Evolutionary conservation across 2,888 invertebrate species (phyloP), one percentile per base, ranked within the genome.

Genomic region (Drosophila paucipuncta): DNA sequence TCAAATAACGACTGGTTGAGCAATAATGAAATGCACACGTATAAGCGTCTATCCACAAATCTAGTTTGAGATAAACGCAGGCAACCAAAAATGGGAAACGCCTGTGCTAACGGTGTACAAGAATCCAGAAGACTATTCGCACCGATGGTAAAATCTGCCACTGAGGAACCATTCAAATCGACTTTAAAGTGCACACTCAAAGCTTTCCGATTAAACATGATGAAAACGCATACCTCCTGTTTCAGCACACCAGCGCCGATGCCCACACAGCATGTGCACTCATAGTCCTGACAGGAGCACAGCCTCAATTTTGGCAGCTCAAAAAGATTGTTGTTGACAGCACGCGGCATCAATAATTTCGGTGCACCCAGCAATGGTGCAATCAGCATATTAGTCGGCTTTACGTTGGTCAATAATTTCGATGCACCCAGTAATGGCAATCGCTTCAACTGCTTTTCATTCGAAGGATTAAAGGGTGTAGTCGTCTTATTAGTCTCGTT

Each of bases 191-290:
- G 47, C 1, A 89, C 58, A 6, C 75, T 73, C 4, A 82, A 28
- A 0, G 76, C 59, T 0, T 47, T 31, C 9, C 64, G 41, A 39
- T 68, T 77, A 55, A 74, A 81, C 1, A 66, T 60, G 4, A 90
- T 55, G 13, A 59, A 10, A 5, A 76, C 53, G 28, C 90, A 90
- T 0, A 89, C 33, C 10, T 61, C 67, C 28, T 87, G 77, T 28
- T 75, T 76, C 10, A 74, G n/a, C 10, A 47, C 30, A 1, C 79
- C 79, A 6, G 89, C 55, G 0, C 71, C 73, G 6, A 90, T 6
- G 11, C 87, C 89, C 63, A 89, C 13, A 47, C 91, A 90, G 66
- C 90, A 90, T 3, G 64, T 70, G 63, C 91, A 90, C 39, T 18
- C 22, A 33, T 55, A 79, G 6, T 81, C 75, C 47, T 74, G 16